Evolutionary conservation across 1,140 invertebrate species (phyloP).

Genomic region (Drosophila ironensis): DNA sequence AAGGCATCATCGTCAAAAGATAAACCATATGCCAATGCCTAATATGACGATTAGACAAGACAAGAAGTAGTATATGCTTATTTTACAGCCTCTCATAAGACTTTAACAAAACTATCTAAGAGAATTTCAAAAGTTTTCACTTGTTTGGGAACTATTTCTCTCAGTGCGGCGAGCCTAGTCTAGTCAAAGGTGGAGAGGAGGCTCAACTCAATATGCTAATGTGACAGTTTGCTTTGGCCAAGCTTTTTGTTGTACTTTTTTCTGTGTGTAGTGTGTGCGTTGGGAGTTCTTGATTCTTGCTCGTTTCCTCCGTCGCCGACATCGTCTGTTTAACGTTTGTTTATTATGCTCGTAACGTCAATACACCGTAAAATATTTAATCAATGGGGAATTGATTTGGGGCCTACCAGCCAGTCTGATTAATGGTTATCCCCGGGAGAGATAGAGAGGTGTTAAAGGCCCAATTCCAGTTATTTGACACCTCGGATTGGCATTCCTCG

Average conservation of each 20-base stretch:
- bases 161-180: constrained; percentile 15
- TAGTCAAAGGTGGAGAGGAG: constrained; percentile 25
- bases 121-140: too few relatives aligned
- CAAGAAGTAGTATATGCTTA: too few relatives aligned
- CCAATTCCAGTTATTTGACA: background rate
- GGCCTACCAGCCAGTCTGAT: constrained; percentile 28
- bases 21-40: too few relatives aligned
- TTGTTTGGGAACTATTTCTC: background rate
- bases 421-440: background rate
- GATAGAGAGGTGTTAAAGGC: background rate
- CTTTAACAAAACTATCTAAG: too few relatives aligned
- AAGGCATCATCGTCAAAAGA: too few relatives aligned
- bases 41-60: too few relatives aligned
- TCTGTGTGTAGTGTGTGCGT: constrained; percentile 21
- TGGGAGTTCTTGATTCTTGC: constrained; percentile 29
- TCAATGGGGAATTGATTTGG: constrained; percentile 24
- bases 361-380: constrained; percentile 67
- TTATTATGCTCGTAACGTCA: constrained; percentile 62
- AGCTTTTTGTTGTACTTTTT: constrained; percentile 13
- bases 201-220: constrained; percentile 76
- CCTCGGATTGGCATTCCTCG: background rate
- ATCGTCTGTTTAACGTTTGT: constrained; percentile 62
- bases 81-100: too few relatives aligned
- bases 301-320: constrained; percentile 27
- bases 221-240: constrained; percentile 68